Base-by-base conservation (phyloP, 2,113 vertebrate species). In the Ptilonorhynchus violaceus region DNA sequence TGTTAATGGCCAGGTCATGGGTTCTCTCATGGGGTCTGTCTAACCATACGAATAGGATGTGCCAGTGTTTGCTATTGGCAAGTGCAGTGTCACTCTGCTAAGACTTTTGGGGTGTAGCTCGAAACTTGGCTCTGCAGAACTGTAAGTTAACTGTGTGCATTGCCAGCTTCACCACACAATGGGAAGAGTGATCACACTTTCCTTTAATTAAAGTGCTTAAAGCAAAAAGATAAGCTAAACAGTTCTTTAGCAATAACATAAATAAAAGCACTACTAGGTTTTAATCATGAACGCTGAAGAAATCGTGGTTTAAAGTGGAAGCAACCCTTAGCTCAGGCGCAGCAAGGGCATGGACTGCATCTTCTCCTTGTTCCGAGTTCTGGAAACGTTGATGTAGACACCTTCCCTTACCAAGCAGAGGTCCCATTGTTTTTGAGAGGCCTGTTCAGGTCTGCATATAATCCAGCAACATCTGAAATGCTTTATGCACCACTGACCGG, bases 111-210 rank as follows among this genome's bases (percentile, higher is more conserved):
- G 88, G 68, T 74, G 42, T 53, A 5, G 42, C 88, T 98, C 92
- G 50, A 97, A 97, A 90, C 74, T 44, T 92, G 88, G 88, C 88
- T 94, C 88, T 96, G 95, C 88, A 92, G 95, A 95, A 81, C 42
- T 96, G 21, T 59, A 63, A 13, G 55, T 85, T 93, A 77, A 50
- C 41, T 23, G 0, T 11, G 33, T 44, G 52, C 31, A 7, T 62
- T 96, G 85, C 88, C 80, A 97, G 58, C 70, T 77, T 84, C 37
- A 24, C 58, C 35, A n/a, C 90, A 63, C 53, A 75, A 81, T 35
- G 21, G 59, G 85, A 96, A 96, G 82, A 93, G 30, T 17, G 13
- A 58, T 96, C 79, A 92, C 50, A 39, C 53, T 75, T 88, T 55
- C 76, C 81, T 95, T 89, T 70, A 66, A 92, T 83, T 93, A 33